These are phyloP conservation scores for Drosophila novamexicana DNA, from an alignment of 1,140 invertebrate genomes.

Conservation along the genomic window DNA sequence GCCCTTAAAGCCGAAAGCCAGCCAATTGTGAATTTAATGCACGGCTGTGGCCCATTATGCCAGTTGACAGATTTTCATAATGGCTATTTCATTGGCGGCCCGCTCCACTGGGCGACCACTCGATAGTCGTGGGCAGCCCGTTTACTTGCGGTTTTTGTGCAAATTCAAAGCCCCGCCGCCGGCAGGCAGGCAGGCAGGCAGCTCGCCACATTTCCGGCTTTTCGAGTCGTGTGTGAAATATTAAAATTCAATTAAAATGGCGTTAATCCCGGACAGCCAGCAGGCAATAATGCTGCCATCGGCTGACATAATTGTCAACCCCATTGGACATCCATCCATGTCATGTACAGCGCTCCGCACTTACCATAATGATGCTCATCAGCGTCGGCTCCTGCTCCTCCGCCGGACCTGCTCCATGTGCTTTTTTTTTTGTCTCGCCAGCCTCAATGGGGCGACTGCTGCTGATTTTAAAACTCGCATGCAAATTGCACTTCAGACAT, in stretches of 20 bases:
- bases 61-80: constrained; percentile 77
- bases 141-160: constrained; percentile 73
- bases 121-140: constrained; percentile 39
- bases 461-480: constrained; percentile 67
- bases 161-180: constrained; percentile 50
- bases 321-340: constrained; percentile 61
- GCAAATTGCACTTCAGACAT: constrained; percentile 80
- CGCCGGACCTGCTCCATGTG: constrained; percentile 17
- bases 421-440: constrained; percentile 42
- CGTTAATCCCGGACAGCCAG: constrained; percentile 77
- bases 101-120: constrained; percentile 10
- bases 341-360: constrained; percentile 51
- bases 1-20: constrained; percentile 16
- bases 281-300: constrained; percentile 55
- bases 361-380: constrained; percentile 79
- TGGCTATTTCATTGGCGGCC: constrained; percentile 71
- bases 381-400: constrained; percentile 13
- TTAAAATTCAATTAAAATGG: constrained; percentile 84
- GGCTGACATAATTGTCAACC: constrained; percentile 80
- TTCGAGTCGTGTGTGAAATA: constrained; percentile 79
- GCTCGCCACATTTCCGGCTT: constrained; percentile 63
- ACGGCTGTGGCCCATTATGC: constrained; percentile 59
- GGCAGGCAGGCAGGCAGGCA: background rate
- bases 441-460: constrained; percentile 56
- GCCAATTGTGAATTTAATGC: constrained; percentile 51